Conservation (phyloP, 2,888 invertebrate genomes). For the Pollenia angustigena region DNA sequence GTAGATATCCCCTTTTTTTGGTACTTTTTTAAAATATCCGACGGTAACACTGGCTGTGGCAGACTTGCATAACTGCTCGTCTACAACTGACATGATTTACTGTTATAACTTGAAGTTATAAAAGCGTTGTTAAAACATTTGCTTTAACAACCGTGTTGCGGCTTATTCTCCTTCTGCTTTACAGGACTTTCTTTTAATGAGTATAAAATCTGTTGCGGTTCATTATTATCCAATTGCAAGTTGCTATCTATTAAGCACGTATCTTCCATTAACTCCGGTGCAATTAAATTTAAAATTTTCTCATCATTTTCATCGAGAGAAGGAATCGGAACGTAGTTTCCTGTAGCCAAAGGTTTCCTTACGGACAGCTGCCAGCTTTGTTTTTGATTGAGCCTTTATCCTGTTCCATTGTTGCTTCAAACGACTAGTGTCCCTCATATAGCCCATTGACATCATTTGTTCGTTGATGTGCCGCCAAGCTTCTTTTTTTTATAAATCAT, state of each 20-base stretch:
- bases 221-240: background rate
- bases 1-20: too few species aligned
- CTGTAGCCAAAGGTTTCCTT: background rate
- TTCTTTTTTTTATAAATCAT: conserved; percentile 25
- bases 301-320: conserved; percentile 3
- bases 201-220: background rate
- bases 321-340: conserved; percentile 9
- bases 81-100: too few species aligned
- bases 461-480: conserved; percentile 9
- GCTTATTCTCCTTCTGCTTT: too few species aligned
- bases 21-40: too few species aligned
- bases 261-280: conserved; percentile 13
- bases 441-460: conserved; percentile 32
- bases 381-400: conserved; percentile 5
- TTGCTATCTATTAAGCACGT: conserved; percentile 16
- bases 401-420: conserved; percentile 31
- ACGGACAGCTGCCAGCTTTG: background rate
- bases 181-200: too few species aligned
- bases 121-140: too few species aligned
- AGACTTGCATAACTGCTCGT: too few species aligned
- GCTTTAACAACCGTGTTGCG: too few species aligned
- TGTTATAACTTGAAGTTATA: too few species aligned
- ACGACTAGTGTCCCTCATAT: conserved; percentile 1
- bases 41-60: too few species aligned
- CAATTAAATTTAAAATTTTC: conserved; percentile 29